Evolutionary conservation across 2,797 vertebrate genomes (phyloP).

Genomic region (Eurystomus glaucurus): DNA sequence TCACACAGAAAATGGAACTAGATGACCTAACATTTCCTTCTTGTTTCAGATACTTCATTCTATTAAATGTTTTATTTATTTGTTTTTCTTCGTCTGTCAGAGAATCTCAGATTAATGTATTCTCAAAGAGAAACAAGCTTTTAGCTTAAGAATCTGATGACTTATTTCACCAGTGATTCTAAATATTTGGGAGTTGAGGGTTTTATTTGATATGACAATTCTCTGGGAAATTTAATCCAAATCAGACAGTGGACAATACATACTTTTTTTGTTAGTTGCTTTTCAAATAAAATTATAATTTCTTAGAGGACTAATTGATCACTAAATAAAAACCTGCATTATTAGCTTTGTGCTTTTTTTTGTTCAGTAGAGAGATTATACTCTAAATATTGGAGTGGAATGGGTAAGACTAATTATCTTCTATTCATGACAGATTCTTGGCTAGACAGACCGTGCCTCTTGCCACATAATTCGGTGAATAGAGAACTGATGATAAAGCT

Average conservation of each 20-base stretch:
- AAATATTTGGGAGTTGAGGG: neutral
- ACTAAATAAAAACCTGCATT: neutral
- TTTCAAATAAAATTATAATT: neutral
- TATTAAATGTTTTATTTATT: neutral
- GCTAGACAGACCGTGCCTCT: neutral
- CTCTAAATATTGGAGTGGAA: neutral
- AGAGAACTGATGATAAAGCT: neutral
- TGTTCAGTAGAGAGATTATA: neutral
- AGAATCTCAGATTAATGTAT: neutral
- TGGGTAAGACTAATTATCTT: neutral
- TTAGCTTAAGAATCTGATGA: neutral
- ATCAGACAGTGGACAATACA: neutral
- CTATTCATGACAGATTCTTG: neutral
- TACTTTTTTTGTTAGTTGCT: neutral
- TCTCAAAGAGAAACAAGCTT: neutral
- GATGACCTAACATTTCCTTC: neutral
- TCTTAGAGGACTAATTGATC: neutral
- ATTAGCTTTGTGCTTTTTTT: neutral
- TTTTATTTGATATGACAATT: neutral
- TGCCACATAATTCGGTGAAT: neutral
- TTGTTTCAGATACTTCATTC: neutral
- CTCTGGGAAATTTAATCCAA: neutral
- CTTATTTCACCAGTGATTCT: neutral
- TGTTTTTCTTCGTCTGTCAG: neutral
- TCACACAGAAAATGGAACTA: neutral